Base-by-base conservation (phyloP, 2,888 invertebrate genomes). In the Geophilus truncorum region DNA sequence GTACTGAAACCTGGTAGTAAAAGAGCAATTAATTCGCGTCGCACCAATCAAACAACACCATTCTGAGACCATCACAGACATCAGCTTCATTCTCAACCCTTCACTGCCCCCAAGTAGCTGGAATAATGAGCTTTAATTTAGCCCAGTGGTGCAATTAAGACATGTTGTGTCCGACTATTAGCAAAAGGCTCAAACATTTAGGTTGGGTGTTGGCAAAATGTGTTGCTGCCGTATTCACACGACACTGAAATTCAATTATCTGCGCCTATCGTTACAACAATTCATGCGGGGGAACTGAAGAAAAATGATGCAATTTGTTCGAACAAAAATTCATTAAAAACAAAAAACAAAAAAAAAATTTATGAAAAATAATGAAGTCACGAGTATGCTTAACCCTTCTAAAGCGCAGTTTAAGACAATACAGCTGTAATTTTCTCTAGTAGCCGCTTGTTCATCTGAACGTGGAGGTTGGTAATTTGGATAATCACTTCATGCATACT, bases 81-180 rank as follows among this genome's bases (percentile, higher is more conserved):
- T 70, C 70, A 70, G 70, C 70, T 70, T 70, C 70, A 70, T 25
- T 70, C 70, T 70, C 70, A 70, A 70, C 28, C 23, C 70, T 70
- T 70, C 25, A 70, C 28, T 70, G 70, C 70, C 70, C 51, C 70
- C 28, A 70, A 70, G 70, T 70, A 70, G 70, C 70, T 70, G 70
- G 70, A 70, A 70, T 70, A 70, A 70, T 70, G 70, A 70, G 70
- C 70, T 70, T 70, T 70, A 70, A 70, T 70, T 70, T 70, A 25
- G 70, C 70, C 70, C 70, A 70, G 70, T 70, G 70, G 70, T 70
- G 70, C 70, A 70, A 70, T 70, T 70, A 70, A 70, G 70, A 70
- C 70, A 70, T 70, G 70, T 70, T n/a, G 70, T 70, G 70, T 70
- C 70, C 70, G 70, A 70, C 70, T 70, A 70, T 70, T 70, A 70